Evolutionary conservation across 2,888 invertebrate genomes (phyloP).

Genomic region (Thera obeliscata): DNA sequence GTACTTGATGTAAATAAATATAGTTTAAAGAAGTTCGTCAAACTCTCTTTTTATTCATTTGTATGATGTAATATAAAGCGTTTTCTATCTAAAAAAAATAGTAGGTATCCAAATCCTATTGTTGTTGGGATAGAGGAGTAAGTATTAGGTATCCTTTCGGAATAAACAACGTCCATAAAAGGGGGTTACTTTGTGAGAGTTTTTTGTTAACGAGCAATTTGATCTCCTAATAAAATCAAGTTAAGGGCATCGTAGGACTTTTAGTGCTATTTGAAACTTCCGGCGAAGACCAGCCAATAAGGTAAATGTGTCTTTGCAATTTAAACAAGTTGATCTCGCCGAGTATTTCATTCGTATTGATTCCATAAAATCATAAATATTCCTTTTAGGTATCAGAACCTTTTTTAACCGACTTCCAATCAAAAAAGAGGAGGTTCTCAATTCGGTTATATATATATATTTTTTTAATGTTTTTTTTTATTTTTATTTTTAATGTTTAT

Average conservation of each 20-base stretch:
- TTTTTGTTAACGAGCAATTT: conserved; percentile 58
- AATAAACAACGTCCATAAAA: conserved; percentile 63
- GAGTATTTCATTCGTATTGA: not conserved
- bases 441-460: no score
- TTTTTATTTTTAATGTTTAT: no score
- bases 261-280: conserved; percentile 47
- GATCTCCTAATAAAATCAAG: conserved; percentile 58
- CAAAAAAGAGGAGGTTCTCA: no score
- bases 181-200: conserved; percentile 54
- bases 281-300: conserved; percentile 22
- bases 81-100: not conserved
- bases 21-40: no score
- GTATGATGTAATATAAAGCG: no score
- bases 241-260: conserved; percentile 45
- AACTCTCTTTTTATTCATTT: no score
- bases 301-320: conserved; percentile 19
- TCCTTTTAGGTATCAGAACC: no score
- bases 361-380: no score
- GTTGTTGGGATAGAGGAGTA: conserved; percentile 52
- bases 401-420: no score
- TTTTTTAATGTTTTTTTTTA: no score
- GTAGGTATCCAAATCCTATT: conserved; percentile 57
- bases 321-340: conserved; percentile 4
- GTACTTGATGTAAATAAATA: no score
- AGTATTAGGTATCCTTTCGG: conserved; percentile 55